Evolutionary conservation across 2,113 vertebrate genomes (phyloP).

Genomic region (Notothenia coriiceps): DNA sequence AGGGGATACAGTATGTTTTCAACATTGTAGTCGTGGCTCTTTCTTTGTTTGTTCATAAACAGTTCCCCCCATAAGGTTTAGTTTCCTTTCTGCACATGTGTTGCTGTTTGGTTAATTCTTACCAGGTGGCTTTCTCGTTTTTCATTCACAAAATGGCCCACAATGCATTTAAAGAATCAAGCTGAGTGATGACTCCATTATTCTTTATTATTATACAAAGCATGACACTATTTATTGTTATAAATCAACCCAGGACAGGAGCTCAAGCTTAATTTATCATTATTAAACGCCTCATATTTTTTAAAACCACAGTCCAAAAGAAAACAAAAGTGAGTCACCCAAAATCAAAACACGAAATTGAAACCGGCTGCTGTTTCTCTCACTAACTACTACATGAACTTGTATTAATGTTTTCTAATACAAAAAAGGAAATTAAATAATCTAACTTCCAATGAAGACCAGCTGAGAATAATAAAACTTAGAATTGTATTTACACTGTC

Average conservation of each 20-base stretch:
- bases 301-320: constrained; percentile 3
- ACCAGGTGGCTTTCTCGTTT: constrained; percentile 62
- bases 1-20: constrained; percentile 11
- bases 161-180: constrained; percentile 31
- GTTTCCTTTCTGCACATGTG: constrained; percentile 56
- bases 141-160: constrained; percentile 22
- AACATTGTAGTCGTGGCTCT: constrained; percentile 28
- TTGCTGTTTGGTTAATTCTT: constrained; percentile 50
- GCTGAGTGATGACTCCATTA: constrained; percentile 43
- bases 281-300: constrained; percentile 17
- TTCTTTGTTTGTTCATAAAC: constrained; percentile 51
- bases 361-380: background rate
- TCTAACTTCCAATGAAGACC: background rate
- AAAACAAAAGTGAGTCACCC: constrained; percentile 18
- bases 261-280: constrained; percentile 4
- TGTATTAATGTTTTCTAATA: background rate
- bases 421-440: background rate
- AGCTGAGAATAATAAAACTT: background rate
- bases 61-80: constrained; percentile 4
- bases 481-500: background rate
- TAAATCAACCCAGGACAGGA: constrained; percentile 34
- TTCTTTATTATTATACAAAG: constrained; percentile 34
- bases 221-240: constrained; percentile 31
- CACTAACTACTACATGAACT: background rate
- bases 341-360: background rate